phyloP scores from a whole-genome alignment of 2,888 invertebrate genomes.

The Dusona sp. region DNA sequence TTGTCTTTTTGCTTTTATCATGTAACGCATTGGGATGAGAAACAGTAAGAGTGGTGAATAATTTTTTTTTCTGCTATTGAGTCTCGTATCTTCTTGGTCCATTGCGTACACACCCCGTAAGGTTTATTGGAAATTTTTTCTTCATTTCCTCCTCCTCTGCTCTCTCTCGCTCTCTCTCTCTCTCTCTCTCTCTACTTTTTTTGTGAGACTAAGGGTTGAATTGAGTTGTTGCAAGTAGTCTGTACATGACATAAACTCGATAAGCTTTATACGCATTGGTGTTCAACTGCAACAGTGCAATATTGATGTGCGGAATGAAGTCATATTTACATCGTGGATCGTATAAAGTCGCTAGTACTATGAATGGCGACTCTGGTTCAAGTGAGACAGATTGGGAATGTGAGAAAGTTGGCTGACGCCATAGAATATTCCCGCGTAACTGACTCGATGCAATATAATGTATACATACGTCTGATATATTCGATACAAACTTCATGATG shows the following conservation, averaged over 20 bases:
- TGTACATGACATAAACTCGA: constrained; percentile 81
- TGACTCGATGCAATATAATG: constrained; percentile 37
- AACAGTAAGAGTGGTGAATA: constrained; percentile 18
- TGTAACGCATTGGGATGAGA: background rate
- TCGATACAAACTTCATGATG: background rate
- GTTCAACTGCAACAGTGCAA: constrained; percentile 71
- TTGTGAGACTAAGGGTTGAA: constrained; percentile 61
- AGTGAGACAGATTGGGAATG: background rate
- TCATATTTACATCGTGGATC: constrained; percentile 77
- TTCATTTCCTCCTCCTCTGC: background rate
- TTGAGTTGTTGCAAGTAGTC: constrained; percentile 62
- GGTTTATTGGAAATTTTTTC: constrained; percentile 71
- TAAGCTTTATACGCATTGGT: constrained; percentile 75
- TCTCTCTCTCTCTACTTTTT: constrained; percentile 69
- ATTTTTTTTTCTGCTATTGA: constrained; percentile 36
- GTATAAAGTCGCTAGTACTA: constrained; percentile 27
- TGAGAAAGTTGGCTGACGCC: background rate
- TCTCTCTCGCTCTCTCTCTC: constrained; percentile 61
- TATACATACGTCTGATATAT: constrained; percentile 11
- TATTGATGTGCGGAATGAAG: constrained; percentile 74
- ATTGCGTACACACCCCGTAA: constrained; percentile 23
- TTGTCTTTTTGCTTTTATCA: constrained; percentile 10
- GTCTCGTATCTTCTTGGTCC: constrained; percentile 52
- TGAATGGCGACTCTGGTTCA: constrained; percentile 13
- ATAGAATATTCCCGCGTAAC: constrained; percentile 37